Conservation (phyloP, 1,140 invertebrate species). For the Thaumatotibia leucotreta region DNA sequence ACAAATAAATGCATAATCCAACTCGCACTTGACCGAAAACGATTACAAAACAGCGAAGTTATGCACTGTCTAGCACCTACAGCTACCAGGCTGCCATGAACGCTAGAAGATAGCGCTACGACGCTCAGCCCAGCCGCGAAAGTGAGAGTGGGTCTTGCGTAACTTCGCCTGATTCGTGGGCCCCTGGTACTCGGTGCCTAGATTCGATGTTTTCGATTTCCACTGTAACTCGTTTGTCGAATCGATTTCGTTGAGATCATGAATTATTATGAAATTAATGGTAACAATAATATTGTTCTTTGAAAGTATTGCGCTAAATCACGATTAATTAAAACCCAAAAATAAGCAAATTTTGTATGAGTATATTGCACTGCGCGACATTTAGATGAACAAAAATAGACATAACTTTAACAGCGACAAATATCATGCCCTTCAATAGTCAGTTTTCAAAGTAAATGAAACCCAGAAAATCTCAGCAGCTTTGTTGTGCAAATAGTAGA, state of each 20-base stretch:
- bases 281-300: not conserved
- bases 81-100: slow-evolving; percentile 37
- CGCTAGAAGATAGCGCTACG: slow-evolving; percentile 34
- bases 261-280: not conserved
- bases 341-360: too few relatives aligned
- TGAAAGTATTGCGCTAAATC: not conserved
- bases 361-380: too few relatives aligned
- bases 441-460: too few relatives aligned
- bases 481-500: too few relatives aligned
- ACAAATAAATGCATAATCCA: not conserved
- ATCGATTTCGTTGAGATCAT: not conserved
- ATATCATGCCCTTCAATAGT: too few relatives aligned
- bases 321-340: too few relatives aligned
- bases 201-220: slow-evolving; percentile 23
- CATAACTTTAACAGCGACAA: too few relatives aligned
- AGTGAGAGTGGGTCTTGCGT: slow-evolving; percentile 63
- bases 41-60: slow-evolving; percentile 5
- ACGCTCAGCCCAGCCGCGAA: slow-evolving; percentile 47
- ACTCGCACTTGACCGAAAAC: slow-evolving; percentile 13
- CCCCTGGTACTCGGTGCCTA: slow-evolving; percentile 34
- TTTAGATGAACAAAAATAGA: too few relatives aligned
- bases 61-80: not conserved
- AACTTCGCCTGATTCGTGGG: slow-evolving; percentile 46
- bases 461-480: too few relatives aligned
- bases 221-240: not conserved